Evolutionary conservation across 2,113 vertebrate genomes (phyloP), one percentile per base, ranked within the genome.

Genomic region (Chamaetylas fuelleborni): DNA sequence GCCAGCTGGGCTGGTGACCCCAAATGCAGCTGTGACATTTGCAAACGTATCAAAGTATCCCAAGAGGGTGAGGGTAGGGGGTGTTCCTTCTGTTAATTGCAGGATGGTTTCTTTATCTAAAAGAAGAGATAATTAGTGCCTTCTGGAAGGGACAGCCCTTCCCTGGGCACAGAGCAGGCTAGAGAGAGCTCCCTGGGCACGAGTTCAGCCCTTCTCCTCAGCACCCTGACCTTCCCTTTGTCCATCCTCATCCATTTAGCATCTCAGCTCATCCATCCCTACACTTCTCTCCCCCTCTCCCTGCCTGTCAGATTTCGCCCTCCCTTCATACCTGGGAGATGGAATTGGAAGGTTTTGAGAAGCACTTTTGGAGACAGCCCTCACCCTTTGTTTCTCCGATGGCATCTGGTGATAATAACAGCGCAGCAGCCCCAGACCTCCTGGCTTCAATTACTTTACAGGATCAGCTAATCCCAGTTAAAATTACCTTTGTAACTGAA

Each of bases 401-500:
- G 95, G 88, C 96, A 96, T 97, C 95, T 96, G 97, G 96, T 90
- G 96, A 94, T 95, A 94, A 97, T 97, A 95, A 95, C 85, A 58
- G 56, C 2, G 47, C 83, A 74, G 86, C 92, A 91, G 74, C 81
- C 88, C 70, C 90, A 74, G 93, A 90, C 90, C 93, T 97, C 94
- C 95, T 96, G 96, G 93, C 94, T 97, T 95, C 96, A 97, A 95
- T 97, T 97, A 97, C 93, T 94, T 91, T 93, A 95, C 94, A 95
- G 90, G 92, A 96, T 96, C 95, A 96, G 94, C 94, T 96, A 97
- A 97, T 97, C 96, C 90, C 93, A 87, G 95, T 93, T 90, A 96
- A 96, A 97, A 97, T 97, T 95, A 97, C 95, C 96, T 95, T 93
- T 97, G 94, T 95, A 97, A 97, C 95, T 80, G 90, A 96, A 96